Evolutionary conservation across 2,888 invertebrate genomes (phyloP).

Genomic region (Netelia melanura): DNA sequence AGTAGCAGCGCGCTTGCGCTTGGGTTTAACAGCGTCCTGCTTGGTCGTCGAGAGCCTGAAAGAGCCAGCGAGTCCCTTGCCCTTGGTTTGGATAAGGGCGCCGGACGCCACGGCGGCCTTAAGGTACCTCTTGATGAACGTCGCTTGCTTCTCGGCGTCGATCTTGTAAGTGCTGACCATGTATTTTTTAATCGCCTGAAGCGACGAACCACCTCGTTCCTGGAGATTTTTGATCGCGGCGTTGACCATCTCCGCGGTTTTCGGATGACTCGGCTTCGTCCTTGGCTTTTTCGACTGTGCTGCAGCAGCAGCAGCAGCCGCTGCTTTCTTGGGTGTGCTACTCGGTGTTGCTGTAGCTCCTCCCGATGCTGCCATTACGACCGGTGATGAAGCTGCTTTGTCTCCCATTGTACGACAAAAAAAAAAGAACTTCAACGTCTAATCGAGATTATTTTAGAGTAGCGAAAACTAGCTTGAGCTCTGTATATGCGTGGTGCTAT

Average conservation of each 20-base stretch:
- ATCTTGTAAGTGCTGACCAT: slow-evolving; percentile 87
- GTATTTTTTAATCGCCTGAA: slow-evolving; percentile 88
- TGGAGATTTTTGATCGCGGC: slow-evolving; percentile 86
- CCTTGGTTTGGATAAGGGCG: slow-evolving; percentile 85
- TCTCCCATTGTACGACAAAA: slow-evolving; percentile 11
- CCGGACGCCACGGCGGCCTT: slow-evolving; percentile 86
- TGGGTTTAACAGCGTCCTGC: slow-evolving; percentile 55
- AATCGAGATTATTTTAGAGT: neutral
- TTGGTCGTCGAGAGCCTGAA: slow-evolving; percentile 83
- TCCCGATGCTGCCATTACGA: slow-evolving; percentile 37
- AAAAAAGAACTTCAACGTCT: neutral
- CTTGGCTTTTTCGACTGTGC: slow-evolving; percentile 77
- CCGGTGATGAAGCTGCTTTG: slow-evolving; percentile 54
- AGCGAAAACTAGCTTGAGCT: neutral
- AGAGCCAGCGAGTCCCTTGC: slow-evolving; percentile 85
- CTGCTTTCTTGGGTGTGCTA: slow-evolving; percentile 73
- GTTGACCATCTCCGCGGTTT: slow-evolving; percentile 86
- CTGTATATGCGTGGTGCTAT: neutral
- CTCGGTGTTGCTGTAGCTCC: slow-evolving; percentile 40
- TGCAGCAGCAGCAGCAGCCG: slow-evolving; percentile 64
- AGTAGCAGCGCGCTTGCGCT: slow-evolving; percentile 46
- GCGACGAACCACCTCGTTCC: slow-evolving; percentile 87
- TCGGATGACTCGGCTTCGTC: slow-evolving; percentile 85
- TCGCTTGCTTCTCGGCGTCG: slow-evolving; percentile 86
- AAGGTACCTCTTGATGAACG: slow-evolving; percentile 87